Evolutionary conservation across 2,113 vertebrate genomes (phyloP).

Genomic region (Lagopus muta): DNA sequence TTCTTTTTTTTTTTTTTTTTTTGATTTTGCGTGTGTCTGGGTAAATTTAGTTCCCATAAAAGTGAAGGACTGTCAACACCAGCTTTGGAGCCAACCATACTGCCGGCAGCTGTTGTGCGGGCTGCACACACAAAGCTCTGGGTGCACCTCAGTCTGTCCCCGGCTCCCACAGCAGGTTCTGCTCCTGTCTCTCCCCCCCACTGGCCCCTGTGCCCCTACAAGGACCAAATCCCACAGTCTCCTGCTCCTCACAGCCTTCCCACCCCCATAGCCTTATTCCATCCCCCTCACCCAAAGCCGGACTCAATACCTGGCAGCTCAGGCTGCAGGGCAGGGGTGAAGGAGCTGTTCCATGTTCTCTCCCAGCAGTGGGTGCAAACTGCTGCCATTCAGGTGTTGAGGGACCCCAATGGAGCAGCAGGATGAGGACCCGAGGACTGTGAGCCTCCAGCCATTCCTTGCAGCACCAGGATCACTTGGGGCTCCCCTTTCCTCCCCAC

Average conservation of each 20-base stretch:
- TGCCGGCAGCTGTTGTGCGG: conserved; percentile 66
- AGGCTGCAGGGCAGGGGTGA: background rate
- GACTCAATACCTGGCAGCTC: rapidly evolving
- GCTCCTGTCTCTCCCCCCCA: rapidly evolving
- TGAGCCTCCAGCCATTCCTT: background rate
- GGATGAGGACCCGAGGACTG: background rate
- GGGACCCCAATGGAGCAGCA: background rate
- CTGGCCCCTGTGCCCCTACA: background rate
- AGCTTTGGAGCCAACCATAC: conserved; percentile 67
- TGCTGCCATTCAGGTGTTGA: rapidly evolving
- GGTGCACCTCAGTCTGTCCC: background rate
- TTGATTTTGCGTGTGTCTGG: conserved; percentile 67
- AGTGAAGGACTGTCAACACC: conserved; percentile 73
- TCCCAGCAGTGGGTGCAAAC: background rate
- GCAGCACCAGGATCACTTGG: background rate
- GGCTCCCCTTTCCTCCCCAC: background rate
- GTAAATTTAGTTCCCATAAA: conserved; percentile 79
- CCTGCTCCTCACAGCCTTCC: background rate
- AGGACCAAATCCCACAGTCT: background rate
- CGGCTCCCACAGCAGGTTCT: background rate
- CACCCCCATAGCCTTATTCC: rapidly evolving
- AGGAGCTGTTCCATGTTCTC: background rate
- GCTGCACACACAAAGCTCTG: conserved; percentile 44
- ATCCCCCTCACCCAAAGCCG: background rate
- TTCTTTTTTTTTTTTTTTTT: conserved; percentile 17